Evolutionary conservation across 1,140 invertebrate species (phyloP), one percentile per base, ranked within the genome.

Genomic region (Hyles vespertilio): DNA sequence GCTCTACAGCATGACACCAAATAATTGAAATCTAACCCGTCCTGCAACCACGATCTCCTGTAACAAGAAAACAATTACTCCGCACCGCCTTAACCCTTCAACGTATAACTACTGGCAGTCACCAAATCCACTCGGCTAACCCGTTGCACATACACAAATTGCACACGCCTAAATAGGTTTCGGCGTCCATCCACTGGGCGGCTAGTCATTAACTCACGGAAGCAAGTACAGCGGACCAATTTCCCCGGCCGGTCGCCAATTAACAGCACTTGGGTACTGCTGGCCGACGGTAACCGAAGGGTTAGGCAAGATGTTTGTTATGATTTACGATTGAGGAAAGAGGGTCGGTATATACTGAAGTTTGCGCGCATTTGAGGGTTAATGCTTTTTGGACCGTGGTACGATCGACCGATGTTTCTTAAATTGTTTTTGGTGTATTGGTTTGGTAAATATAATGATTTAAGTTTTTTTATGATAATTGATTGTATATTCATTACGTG

Each of bases 201-300:
- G 71, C 75, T 73, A 85, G 82, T 83, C 80, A 83, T 85, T 85
- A 85, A 83, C 74, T 80, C 74, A 65, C 82, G 82, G 82, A 85
- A 81, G 82, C 77, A 68, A 77, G 75, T 77, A 79, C 78, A 79
- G 82, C 77, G 74, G 72, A 83, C 82, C 82, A 85, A 85, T 85
- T 85, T 85, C 82, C 81, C 74, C 63, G 56, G 68, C 77, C 79
- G 75, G 74, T 77, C 70, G 74, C 79, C 82, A 85, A 85, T 85
- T 85, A 85, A 81, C 80, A 68, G 69, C 80, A 81, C 77, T 81
- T 82, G 80, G 79, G 71, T 59, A 32, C 60, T 65, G 59, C 63
- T 56, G 61, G 65, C 62, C 68, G 62, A 44, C 67, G 70, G 69
- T 67, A 67, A 73, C 72, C 74, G 70, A 79, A 85, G 82, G 82